Conservation (phyloP, 2,888 invertebrate genomes). For the Tetropium fuscum region DNA sequence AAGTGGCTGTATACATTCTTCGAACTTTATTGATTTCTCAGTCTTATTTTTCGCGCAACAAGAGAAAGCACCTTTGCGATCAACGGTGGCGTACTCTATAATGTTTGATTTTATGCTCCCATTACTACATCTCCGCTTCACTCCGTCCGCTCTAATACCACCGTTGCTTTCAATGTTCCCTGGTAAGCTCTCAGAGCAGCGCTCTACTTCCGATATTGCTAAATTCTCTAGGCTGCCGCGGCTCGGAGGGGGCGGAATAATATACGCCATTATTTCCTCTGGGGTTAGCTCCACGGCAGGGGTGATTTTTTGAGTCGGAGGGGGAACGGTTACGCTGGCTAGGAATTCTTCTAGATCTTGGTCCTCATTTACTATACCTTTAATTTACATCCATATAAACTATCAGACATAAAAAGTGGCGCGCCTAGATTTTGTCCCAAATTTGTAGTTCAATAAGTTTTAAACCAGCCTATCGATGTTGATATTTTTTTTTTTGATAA, state of each 20-base stretch:
- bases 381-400: too few species aligned
- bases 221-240: slow-evolving; percentile 44
- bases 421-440: too few species aligned
- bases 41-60: slow-evolving; percentile 75
- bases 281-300: slow-evolving; percentile 83
- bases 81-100: slow-evolving; percentile 80
- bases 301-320: slow-evolving; percentile 80
- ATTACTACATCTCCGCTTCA: slow-evolving; percentile 67
- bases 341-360: slow-evolving; percentile 85
- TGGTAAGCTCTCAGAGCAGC: slow-evolving; percentile 19
- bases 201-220: slow-evolving; percentile 31
- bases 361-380: slow-evolving; percentile 63
- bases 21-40: slow-evolving; percentile 65
- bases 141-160: slow-evolving; percentile 28
- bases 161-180: slow-evolving; percentile 3
- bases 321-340: slow-evolving; percentile 84
- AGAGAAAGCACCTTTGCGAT: slow-evolving; percentile 78
- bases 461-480: too few species aligned
- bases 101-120: slow-evolving; percentile 67
- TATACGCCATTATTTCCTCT: slow-evolving; percentile 87
- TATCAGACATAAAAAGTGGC: too few species aligned
- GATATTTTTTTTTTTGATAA: too few species aligned
- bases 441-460: too few species aligned
- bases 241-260: slow-evolving; percentile 82
- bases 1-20: slow-evolving; percentile 71